Evolutionary conservation across 1,140 invertebrate genomes (phyloP), one percentile per base, ranked within the genome.

Genomic region (Trachymyrmex cornetzi): DNA sequence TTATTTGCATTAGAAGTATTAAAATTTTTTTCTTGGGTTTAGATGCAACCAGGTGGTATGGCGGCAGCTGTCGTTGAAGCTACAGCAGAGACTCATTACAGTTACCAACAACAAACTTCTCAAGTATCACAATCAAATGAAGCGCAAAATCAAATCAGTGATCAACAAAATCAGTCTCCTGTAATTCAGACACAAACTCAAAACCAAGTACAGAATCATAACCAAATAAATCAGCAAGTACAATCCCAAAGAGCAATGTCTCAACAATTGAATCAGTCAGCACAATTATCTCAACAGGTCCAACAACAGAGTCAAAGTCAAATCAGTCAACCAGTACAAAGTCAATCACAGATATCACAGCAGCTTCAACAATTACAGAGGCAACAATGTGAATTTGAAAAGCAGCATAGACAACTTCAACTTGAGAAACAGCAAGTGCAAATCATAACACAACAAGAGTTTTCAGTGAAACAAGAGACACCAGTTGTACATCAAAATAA

Each of bases 201-300:
- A 88, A 94, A 94, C 90, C 94, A 94, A 90, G 93, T 95, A 79
- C 94, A 94, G 69, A 95, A 90, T 90, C 94, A 95, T 88, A 94
- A 90, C 90, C 94, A 95, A 92, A 93, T 96, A 57, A 94, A 94
- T 80, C 96, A 96, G 85, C 95, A 95, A 74, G 84, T 95, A 3
- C 96, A 96, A 91, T 92, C 94, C 0, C 94, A 96, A 66, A 94
- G 96, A 50, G 95, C 96, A 79, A 93, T 96, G 53, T 91, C 94
- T 64, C 95, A 95, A 48, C 93, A 93, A 50, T 89, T 94, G 53
- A 93, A 86, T 89, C 93, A 93, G 72, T 63, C 89, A 22, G 87
- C 84, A 80, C 95, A 96, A 67, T 92, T 96, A 38, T 90, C 94
- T 61, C 94, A 95, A 44, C 86, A 88, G 91, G 93, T 19, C 82